Base-by-base conservation (phyloP, 2,888 invertebrate genomes). In the Zeuzera pyrina region DNA sequence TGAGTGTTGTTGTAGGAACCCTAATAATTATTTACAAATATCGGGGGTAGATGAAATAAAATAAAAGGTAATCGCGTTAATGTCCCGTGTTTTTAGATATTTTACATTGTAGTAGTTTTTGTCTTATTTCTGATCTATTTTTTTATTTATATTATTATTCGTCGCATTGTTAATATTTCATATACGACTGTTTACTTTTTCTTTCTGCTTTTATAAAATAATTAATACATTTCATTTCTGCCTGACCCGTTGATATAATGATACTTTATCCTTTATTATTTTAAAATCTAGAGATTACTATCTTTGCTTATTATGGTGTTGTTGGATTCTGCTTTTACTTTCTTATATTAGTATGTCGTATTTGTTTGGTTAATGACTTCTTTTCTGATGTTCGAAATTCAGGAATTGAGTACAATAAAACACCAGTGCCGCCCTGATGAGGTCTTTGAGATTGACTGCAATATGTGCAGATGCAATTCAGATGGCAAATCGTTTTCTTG, bases 391-490 rank as follows among this genome's bases (percentile, higher is more conserved):
- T n/a, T n/a, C n/a, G n/a, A 14, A 13, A 15, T 53, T 33, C 54
- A 74, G 60, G 60, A 66, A 33, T 53, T 71, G 2, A 62, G 66
- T 5, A 49, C 60, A 14, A 49, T 68, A 11, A 57, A 57, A 30
- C 60, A 57, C 14, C 47, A 61, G 13, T 87, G 86, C 50, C 74
- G 71, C 1, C 86, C 86, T 0, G 68, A 79, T 30, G 85, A 86
- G 45, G 76, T 83, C 3, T 86, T 86, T 45, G 78, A 78, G 43
- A 34, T 84, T 35, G 86, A 86, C 33, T 87, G 87, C 58, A 87
- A 87, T 47, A 84, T 74, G 52, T 88, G 88, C 47, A 72, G 79
- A 10, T 88, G 87, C 48, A 84, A 84, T 34, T 54, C 70, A n/a
- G 85, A 86, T 30, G 84, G 86, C 5, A 67, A 71, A 28, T 85